Conservation (phyloP, 2,113 vertebrate species). For the Nothocercus nigrocapillus region DNA sequence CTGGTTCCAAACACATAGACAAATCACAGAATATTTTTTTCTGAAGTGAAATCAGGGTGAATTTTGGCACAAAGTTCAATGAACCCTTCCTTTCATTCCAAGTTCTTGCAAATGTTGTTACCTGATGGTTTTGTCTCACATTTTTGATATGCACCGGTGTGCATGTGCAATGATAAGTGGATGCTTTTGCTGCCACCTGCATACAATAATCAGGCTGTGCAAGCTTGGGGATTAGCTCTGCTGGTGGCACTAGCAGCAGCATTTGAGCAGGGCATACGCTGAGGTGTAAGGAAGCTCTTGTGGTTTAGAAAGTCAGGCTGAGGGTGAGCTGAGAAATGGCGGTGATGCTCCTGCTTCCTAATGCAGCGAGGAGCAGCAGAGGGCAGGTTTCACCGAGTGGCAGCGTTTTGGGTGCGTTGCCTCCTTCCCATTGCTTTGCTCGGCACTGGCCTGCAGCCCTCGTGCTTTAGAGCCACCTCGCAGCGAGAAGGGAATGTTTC, state of each 20-base stretch:
- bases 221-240: neutral
- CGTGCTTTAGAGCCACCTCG: neutral
- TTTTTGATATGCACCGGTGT: neutral
- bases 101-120: neutral
- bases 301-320: neutral
- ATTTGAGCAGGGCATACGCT: neutral
- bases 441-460: neutral
- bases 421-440: neutral
- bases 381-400: neutral
- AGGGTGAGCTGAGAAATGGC: neutral
- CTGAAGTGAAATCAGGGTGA: neutral
- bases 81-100: neutral
- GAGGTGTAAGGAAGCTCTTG: neutral
- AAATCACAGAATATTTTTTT: neutral
- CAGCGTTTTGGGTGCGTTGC: neutral
- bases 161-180: neutral
- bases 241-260: neutral
- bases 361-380: neutral
- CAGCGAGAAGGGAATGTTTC: neutral
- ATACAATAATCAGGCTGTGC: slow-evolving; percentile 46
- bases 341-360: neutral
- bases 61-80: neutral
- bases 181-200: slow-evolving; percentile 68
- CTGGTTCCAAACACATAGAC: neutral
- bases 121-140: neutral